Evolutionary conservation across 92 coral and sea anemone species (phyloP).

Genomic region (Heliopora coerulea): DNA sequence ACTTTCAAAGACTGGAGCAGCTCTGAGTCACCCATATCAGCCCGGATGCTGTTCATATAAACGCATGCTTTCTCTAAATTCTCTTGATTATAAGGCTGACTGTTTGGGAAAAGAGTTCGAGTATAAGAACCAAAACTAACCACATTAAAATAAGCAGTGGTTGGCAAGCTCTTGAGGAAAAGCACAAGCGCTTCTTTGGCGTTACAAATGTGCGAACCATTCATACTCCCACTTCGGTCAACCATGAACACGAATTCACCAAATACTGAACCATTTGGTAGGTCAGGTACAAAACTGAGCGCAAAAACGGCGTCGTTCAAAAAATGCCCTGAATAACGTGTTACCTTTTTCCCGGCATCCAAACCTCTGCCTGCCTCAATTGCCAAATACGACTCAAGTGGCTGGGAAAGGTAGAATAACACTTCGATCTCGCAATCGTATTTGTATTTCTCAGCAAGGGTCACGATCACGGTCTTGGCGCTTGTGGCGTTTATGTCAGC

Average conservation of each 20-base stretch:
- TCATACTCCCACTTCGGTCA: conserved; percentile 98
- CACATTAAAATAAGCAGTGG: conserved; percentile 72
- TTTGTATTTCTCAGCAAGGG: conserved; percentile 85
- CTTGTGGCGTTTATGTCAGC: conserved; percentile 84
- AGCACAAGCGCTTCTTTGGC: conserved; percentile 83
- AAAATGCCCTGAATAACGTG: conserved; percentile 69
- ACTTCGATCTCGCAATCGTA: conserved; percentile 85
- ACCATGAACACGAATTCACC: conserved; percentile 84
- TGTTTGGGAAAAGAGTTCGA: conserved; percentile 77
- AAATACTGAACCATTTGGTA: conserved; percentile 45
- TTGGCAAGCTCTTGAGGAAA: conserved; percentile 81
- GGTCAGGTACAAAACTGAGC: conserved; percentile 75
- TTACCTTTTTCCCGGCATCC: background rate
- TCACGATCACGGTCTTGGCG: conserved; percentile 83
- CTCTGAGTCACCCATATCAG: conserved; percentile 91
- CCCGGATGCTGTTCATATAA: conserved; percentile 82
- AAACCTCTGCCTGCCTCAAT: conserved; percentile 76
- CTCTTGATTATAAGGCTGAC: conserved; percentile 68
- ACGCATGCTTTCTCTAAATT: conserved; percentile 66
- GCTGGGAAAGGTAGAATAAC: conserved; percentile 76
- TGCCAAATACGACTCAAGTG: conserved; percentile 79
- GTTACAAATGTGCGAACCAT: conserved; percentile 87
- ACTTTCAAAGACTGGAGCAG: conserved; percentile 76
- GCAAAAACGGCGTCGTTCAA: conserved; percentile 73
- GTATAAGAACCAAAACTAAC: conserved; percentile 90